Evolutionary conservation across 2,797 vertebrate species (phyloP), one percentile per base, ranked within the genome.

Genomic region (Gobionotothen gibberifrons): DNA sequence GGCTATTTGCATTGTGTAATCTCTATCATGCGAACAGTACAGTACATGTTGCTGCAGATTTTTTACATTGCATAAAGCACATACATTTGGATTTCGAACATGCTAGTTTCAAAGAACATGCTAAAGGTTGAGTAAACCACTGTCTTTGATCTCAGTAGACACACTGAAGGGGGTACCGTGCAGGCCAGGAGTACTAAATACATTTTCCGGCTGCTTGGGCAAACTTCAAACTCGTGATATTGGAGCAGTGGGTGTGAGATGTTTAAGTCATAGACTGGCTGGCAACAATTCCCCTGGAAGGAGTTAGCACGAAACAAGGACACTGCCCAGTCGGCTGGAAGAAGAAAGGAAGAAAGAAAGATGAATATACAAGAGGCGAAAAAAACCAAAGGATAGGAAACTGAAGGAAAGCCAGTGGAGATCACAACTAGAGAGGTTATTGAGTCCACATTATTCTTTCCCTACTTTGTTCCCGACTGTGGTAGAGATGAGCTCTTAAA

Each of bases 161-260:
- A 55, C 3, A 49, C 14, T 9, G 22, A 11, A 66, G 13, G 17
- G 3, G 53, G 59, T 12, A 47, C 22, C 10, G 26, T 6, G 39
- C 44, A 59, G 65, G 51, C 52, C 9, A 17, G 11, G 40, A 59
- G 48, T 48, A 14, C 22, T 49, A 15, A 53, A 53, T 43, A 65
- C 75, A 65, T 64, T 56, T 82, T 84, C 61, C 74, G 69, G 57
- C 64, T 69, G 61, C 39, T 53, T 73, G 76, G 44, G 40, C 53
- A 76, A 76, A 85, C 61, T 71, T 77, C 21, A 64, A 64, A n/a
- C 63, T 77, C 40, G 26, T 79, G 81, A 78, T 75, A 78, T 53
- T 9, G n/a, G 9, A 63, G 55, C 61, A 55, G 57, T 15, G 4
- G 46, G 56, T 40, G 76, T 71, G 70, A 46, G 19, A 70, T 61